Evolutionary conservation across 2,888 invertebrate genomes (phyloP), one percentile per base, ranked within the genome.

Genomic region (Mamestra brassicae): DNA sequence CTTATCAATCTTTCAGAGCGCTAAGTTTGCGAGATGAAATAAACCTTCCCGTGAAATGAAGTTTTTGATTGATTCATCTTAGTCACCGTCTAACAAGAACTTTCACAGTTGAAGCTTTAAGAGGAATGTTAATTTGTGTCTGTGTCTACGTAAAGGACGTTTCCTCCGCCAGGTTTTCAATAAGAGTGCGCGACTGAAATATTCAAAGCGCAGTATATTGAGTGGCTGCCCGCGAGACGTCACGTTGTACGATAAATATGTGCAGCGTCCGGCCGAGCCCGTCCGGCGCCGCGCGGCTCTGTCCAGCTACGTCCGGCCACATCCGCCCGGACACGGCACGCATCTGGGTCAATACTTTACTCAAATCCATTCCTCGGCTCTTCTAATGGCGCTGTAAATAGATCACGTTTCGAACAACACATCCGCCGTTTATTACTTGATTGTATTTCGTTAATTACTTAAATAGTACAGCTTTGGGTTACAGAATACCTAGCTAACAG

Each of bases 231-330:
- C 36, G 54, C 45, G 73, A 55, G 36, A 34, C 54, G 36, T 63
- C 72, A 76, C 79, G 73, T 69, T 55, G 26, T 26, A 71, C 60
- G 75, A 79, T 84, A 71, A 73, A 71, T 80, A 80, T 71, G 74
- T 78, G 69, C 63, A 60, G 72, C 50, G 38, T 61, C 58, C 65
- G 68, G 52, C 50, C 67, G 45, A 71, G 45, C 38, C 36, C 17
- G 66, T 26, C 67, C 67, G 62, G 55, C 50, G 3, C 11, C 34
- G 69, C 57, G 62, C 67, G 64, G 57, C 42, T 7, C 42, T 42
- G 62, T 38, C 34, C 45, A 17, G 47, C 11, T 10, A 11, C 47
- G 11, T 45, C 34, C 45, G 26, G 13, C 13, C 13, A 13, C 47
- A 11, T 45, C 45, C 45, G 45, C 2, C 11, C 55, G 34, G 63